Base-by-base conservation (phyloP, 2,113 vertebrate genomes). In the Clupea harengus region DNA sequence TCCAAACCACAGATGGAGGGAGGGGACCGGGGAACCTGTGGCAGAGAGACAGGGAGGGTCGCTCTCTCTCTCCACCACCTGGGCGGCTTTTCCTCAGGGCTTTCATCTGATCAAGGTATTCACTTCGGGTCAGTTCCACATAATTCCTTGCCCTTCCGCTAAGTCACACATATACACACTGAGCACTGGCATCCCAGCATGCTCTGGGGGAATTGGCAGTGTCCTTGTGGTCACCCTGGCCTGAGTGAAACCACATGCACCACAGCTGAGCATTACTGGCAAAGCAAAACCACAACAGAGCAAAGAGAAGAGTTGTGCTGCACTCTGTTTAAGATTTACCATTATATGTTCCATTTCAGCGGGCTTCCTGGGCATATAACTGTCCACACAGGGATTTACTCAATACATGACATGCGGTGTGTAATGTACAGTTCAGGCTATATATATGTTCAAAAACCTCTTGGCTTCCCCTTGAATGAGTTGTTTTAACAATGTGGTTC, bases 251-350 rank as follows among this genome's bases (percentile, higher is more conserved):
- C 72, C 72, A 78, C 28, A 39, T 78, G 87, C 87, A 88, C 87
- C 91, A 75, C 91, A 92, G 91, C 90, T 92, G 91, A 89, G 84
- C 86, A 92, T 93, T 91, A 92, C 89, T 91, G 90, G 91, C 88
- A 91, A 45, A 81, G 87, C 87, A 85, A 86, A 92, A 91, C 81
- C 91, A 92, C 91, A 83, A 88, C 86, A 91, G 87, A 92, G 90
- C 87, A 52, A 17, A 82, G 83, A 86, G 89, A 90, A 89, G 89
- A 86, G 88, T 86, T 86, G 84, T 90, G 85, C 28, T 89, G 88
- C 89, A 78, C 32, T 78, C 72, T 17, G 17, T 67, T 25, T 10
- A 47, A 9, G 15, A 78, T 60, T 45, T 52, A 47, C 75, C 45
- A 46, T 9, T 39, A 39, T 39, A 39, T 39, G 39, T 39, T 4